Percentiles rank a stretch among this genome's conserved stretches.
phyloP scores from a whole-genome alignment of 2,113 vertebrate genomes.

The Hemiscyllium ocellatum region DNA sequence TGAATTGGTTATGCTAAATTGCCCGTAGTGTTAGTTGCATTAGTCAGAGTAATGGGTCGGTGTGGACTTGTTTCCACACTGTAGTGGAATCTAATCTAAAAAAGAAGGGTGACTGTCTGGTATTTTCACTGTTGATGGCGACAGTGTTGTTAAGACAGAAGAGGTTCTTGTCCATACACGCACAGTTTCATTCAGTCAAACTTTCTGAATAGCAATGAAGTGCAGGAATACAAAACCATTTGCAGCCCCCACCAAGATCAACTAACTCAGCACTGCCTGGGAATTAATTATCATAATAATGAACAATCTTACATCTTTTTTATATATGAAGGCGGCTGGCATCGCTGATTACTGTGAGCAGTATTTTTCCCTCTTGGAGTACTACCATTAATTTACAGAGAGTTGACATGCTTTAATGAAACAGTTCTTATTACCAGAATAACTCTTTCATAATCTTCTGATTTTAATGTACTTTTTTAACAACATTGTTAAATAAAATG shows the following conservation, averaged over 20 bases:
- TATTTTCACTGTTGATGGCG: neutral
- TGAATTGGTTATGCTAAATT: too few species aligned
- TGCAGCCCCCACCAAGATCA: neutral
- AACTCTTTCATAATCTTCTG: neutral
- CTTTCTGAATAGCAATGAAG: neutral
- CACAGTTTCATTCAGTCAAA: neutral
- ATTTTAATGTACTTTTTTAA: slow-evolving; percentile 20
- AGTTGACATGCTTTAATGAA: slow-evolving; percentile 5
- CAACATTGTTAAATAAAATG: neutral
- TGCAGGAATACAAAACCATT: neutral
- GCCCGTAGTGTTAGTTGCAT: too few species aligned
- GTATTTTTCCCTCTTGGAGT: neutral
- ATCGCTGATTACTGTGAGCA: neutral
- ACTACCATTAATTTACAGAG: neutral
- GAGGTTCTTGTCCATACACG: neutral
- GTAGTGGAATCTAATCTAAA: too few species aligned
- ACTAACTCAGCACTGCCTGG: neutral
- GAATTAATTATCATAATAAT: neutral
- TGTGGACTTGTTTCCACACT: too few species aligned
- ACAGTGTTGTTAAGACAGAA: neutral
- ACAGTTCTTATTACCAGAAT: neutral
- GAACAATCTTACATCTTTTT: neutral
- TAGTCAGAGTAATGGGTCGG: too few species aligned
- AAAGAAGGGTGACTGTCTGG: neutral
- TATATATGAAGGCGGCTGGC: neutral